A percentile compares a stretch with the other conserved stretches of the same genome.
Evolutionary conservation across 2,113 vertebrate species (phyloP).

Genomic region (Eurypyga helias): DNA sequence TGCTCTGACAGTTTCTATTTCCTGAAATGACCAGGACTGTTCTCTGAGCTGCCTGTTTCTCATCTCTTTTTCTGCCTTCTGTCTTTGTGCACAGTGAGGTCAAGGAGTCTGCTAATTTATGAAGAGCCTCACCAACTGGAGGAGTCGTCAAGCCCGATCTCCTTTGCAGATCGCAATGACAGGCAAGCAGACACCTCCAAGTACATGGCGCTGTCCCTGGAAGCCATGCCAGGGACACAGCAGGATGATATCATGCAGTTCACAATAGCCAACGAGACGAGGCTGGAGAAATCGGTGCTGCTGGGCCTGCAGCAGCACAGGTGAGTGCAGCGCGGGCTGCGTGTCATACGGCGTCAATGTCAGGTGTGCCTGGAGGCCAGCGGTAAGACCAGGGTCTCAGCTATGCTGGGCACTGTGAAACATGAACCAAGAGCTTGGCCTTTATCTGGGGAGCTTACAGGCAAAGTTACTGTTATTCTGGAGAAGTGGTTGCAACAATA

Average conservation of each 20-base stretch:
- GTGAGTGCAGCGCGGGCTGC: slow-evolving; percentile 51
- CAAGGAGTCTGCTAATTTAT: slow-evolving; percentile 89
- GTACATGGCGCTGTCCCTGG: slow-evolving; percentile 73
- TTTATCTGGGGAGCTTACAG: not conserved
- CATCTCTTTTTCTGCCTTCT: not conserved
- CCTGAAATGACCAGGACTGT: not conserved
- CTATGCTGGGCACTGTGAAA: not conserved
- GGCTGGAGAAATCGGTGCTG: slow-evolving; percentile 82
- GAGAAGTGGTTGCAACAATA: not conserved
- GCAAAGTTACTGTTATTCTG: not conserved
- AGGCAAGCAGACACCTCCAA: slow-evolving; percentile 80
- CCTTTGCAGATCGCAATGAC: slow-evolving; percentile 83
- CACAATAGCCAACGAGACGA: slow-evolving; percentile 83
- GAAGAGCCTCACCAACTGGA: slow-evolving; percentile 83
- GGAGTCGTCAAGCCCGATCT: slow-evolving; percentile 78
- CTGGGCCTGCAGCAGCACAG: slow-evolving; percentile 85
- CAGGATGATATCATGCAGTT: slow-evolving; percentile 77
- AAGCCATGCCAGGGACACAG: slow-evolving; percentile 59
- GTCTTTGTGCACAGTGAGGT: slow-evolving; percentile 83
- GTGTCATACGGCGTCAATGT: fast-evolving
- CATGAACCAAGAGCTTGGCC: not conserved
- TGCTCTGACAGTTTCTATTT: not conserved
- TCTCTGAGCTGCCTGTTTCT: not conserved
- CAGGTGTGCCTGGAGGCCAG: not conserved
- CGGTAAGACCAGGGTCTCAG: not conserved